Conservation (phyloP, 1,140 invertebrate species). For the Drosophila lacertosa region DNA sequence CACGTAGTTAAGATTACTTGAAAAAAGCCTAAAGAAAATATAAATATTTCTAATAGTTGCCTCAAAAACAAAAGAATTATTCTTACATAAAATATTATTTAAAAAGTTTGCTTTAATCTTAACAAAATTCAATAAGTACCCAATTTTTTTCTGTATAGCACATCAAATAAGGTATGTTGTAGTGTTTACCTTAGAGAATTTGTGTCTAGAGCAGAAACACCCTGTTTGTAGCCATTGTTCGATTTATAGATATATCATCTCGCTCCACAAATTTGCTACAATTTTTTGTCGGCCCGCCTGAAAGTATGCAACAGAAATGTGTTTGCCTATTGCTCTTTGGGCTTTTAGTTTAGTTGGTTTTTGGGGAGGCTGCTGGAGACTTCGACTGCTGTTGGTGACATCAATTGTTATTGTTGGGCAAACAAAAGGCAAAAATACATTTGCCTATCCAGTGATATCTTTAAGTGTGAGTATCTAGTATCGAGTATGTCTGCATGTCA, state of each 20-base stretch:
- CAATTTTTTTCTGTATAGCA: slow-evolving; percentile 12
- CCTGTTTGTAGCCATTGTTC: neutral
- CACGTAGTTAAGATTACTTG: neutral
- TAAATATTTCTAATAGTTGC: no score
- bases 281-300: slow-evolving; percentile 50
- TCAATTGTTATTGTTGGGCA: slow-evolving; percentile 78
- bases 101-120: neutral
- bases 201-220: slow-evolving; percentile 23
- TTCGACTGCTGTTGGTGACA: slow-evolving; percentile 61
- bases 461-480: slow-evolving; percentile 24
- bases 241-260: slow-evolving; percentile 33
- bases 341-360: slow-evolving; percentile 58
- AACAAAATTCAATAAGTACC: slow-evolving; percentile 12
- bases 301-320: slow-evolving; percentile 62
- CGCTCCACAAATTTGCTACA: slow-evolving; percentile 20
- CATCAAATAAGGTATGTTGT: slow-evolving; percentile 23
- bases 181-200: slow-evolving; percentile 32
- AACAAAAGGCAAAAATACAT: slow-evolving; percentile 70
- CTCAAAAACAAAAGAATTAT: no score
- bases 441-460: slow-evolving; percentile 53
- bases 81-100: no score
- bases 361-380: slow-evolving; percentile 27
- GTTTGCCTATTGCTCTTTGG: slow-evolving; percentile 24
- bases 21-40: no score
- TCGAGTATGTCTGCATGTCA: slow-evolving; percentile 67